Conservation (phyloP, 2,888 invertebrate species). For the Elmis aenea region DNA sequence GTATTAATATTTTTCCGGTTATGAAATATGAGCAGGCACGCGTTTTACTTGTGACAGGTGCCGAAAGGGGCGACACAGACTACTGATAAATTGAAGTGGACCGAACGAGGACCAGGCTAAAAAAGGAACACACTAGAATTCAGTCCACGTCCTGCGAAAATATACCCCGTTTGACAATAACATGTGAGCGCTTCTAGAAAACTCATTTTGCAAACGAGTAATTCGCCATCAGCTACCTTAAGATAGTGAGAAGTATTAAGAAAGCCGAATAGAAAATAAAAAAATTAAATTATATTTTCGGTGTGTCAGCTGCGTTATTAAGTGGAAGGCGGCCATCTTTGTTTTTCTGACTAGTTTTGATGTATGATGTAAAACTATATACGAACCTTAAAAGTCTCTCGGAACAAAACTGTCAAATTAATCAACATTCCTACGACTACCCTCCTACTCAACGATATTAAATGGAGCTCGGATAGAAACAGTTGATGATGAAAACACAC, state of each 20-base stretch:
- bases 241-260: constrained; percentile 20
- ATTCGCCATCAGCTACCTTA: constrained; percentile 14
- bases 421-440: constrained; percentile 35
- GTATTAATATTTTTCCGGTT: constrained; percentile 36
- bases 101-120: constrained; percentile 27
- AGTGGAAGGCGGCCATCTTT: constrained; percentile 39
- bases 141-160: constrained; percentile 42
- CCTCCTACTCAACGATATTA: constrained; percentile 34
- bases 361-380: constrained; percentile 39
- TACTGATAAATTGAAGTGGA: constrained; percentile 45
- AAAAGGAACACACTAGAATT: constrained; percentile 34
- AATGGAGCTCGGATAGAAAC: no score
- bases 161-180: constrained; percentile 35
- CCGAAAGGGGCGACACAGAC: constrained; percentile 42
- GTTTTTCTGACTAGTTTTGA: constrained; percentile 38
- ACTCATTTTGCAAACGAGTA: constrained; percentile 8
- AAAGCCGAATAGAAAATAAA: constrained; percentile 34
- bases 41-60: constrained; percentile 41
- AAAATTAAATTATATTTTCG: constrained; percentile 44
- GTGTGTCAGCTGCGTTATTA: constrained; percentile 43
- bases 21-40: constrained; percentile 41
- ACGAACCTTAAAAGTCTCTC: constrained; percentile 36
- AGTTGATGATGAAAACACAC: constrained; percentile 24
- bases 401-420: constrained; percentile 40
- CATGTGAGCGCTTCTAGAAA: constrained; percentile 17